These are phyloP conservation scores for Euura lappo DNA, from an alignment of 1,140 invertebrate genomes.

Conservation along the genomic window DNA sequence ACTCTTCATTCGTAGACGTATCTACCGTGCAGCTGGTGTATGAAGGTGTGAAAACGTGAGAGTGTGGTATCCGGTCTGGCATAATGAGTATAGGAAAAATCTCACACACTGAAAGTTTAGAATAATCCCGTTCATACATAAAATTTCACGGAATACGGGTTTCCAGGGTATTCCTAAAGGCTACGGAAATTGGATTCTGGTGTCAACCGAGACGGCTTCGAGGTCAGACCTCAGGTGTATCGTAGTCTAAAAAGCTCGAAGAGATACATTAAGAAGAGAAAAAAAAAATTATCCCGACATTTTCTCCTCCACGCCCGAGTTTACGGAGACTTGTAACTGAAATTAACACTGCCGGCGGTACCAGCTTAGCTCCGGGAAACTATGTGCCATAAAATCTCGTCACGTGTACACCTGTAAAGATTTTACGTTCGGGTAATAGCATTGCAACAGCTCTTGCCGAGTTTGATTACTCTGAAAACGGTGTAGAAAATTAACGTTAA, in stretches of 20 bases:
- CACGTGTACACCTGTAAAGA: neutral
- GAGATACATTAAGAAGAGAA: too few species aligned
- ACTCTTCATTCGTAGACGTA: neutral
- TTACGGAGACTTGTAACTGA: neutral
- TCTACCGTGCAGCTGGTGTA: neutral
- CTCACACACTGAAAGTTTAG: neutral
- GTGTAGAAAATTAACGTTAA: neutral
- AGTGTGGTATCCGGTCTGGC: too few species aligned
- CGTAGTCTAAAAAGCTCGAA: too few species aligned
- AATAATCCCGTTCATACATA: neutral
- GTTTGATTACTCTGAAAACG: neutral
- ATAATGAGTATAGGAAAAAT: neutral
- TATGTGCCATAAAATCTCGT: neutral
- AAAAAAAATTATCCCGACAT: too few species aligned
- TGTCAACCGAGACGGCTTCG: neutral
- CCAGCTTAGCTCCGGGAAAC: neutral
- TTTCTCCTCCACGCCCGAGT: too few species aligned
- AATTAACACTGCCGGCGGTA: neutral
- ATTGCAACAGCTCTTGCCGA: neutral
- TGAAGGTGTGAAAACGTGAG: neutral
- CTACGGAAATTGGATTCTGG: constrained; percentile 2
- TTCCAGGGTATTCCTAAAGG: neutral
- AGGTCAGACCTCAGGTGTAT: neutral
- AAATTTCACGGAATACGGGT: constrained; percentile 1
- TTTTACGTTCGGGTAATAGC: neutral